Base-by-base conservation (phyloP, 2,113 vertebrate genomes). In the Perca fluviatilis region DNA sequence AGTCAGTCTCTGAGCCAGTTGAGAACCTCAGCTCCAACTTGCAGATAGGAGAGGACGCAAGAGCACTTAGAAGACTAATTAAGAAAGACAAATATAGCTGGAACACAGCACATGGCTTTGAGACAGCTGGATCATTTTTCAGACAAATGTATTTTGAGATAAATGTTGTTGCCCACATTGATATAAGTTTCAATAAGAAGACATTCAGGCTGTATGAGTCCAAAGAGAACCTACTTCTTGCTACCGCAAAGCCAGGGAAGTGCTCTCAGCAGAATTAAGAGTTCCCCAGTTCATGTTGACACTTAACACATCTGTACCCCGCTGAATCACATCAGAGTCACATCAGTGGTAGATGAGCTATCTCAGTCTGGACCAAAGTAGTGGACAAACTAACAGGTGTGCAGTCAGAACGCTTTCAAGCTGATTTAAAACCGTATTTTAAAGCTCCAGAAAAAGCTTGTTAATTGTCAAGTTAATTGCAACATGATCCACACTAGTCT, bases 21-120 rank as follows among this genome's bases (percentile, higher is more conserved):
- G 68, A 86, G 77, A 83, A 71, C 69, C 68, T 40, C 47, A n/a
- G 82, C 79, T 80, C 58, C 56, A 74, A 80, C 82, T 74, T 27
- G 25, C 76, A 11, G 40, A 43, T 10, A 11, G 10, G 40, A 43
- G 40, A 43, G 9, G 40, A 77, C 2, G 15, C 9, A 49, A 2
- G 1, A 43, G 53, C 63, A 53, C 71, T 73, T 27, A 33, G 49
- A 36, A 69, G 47, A 51, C 47, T 21, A 51, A 68, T 67, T 51
- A 51, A 7, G 57, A 65, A 76, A 73, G 67, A 89, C 50, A 68
- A 62, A 83, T 47, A 77, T 21, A 65, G 66, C 74, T 84, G 65
- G 49, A 71, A 36, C n/a, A 47, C 18, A 25, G 19, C 43, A 61
- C 27, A 56, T 6, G 62, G 30, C 8, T 64, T 53, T 73, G 33